A percentile compares a stretch with the other conserved stretches of the same genome.
phyloP scores from a whole-genome alignment of 1,140 invertebrate genomes.

The Asbolus verrucosus region DNA sequence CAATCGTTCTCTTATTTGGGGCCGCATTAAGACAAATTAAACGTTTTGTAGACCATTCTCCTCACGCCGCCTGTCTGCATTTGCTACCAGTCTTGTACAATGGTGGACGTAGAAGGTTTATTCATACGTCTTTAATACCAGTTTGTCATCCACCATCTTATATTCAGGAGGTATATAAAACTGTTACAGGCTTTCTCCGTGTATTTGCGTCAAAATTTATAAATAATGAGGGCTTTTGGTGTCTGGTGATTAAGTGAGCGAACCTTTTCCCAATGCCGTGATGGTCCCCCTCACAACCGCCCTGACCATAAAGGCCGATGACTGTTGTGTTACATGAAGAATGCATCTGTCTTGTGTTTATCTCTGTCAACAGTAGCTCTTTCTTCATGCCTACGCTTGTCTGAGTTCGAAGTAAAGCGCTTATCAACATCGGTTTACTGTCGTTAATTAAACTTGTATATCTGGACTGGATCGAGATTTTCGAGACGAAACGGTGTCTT shows the following conservation, averaged over 20 bases:
- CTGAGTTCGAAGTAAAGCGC: too few relatives aligned
- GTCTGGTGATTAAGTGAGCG: neutral
- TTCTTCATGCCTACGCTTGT: constrained; percentile 9
- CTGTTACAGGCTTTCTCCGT: too few relatives aligned
- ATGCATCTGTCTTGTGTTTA: constrained; percentile 51
- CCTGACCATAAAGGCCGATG: constrained; percentile 49
- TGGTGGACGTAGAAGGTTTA: too few relatives aligned
- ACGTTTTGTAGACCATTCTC: too few relatives aligned
- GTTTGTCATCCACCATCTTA: constrained; percentile 6
- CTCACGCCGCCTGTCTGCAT: constrained; percentile 7
- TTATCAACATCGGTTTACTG: too few relatives aligned
- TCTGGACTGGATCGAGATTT: neutral
- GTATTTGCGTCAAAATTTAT: too few relatives aligned
- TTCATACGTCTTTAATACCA: neutral
- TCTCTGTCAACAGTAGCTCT: constrained; percentile 47
- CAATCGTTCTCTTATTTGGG: neutral
- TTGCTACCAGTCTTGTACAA: neutral
- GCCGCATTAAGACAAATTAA: constrained; percentile 42
- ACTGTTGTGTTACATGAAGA: constrained; percentile 49
- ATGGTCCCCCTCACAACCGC: neutral
- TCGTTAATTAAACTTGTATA: constrained; percentile 1
- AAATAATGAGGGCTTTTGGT: neutral
- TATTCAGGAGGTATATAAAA: too few relatives aligned
- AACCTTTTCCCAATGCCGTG: constrained; percentile 1
- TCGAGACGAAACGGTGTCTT: too few relatives aligned